Percentiles rank a stretch among this genome's conserved stretches.
Evolutionary conservation across 2,888 invertebrate species (phyloP).

Genomic region (Drosophila merina): DNA sequence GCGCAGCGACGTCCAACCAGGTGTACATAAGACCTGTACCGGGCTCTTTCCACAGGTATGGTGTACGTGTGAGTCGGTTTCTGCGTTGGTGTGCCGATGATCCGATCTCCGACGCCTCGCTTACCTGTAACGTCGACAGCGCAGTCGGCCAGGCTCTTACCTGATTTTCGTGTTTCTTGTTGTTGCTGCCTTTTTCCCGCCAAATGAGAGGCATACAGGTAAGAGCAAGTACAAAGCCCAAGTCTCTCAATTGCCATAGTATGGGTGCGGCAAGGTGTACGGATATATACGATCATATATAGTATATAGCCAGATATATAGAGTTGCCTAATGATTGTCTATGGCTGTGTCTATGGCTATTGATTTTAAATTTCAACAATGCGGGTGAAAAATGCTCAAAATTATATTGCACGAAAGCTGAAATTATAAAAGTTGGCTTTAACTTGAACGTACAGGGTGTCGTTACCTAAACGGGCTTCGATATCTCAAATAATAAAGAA

Average conservation of each 20-base stretch:
- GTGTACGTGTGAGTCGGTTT: conserved; percentile 42
- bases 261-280: conserved; percentile 57
- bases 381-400: conserved; percentile 77
- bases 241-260: conserved; percentile 29
- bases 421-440: conserved; percentile 59
- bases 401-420: conserved; percentile 69
- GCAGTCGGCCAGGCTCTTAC: conserved; percentile 60
- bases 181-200: conserved; percentile 72
- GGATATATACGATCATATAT: conserved; percentile 15
- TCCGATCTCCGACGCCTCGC: conserved; percentile 51
- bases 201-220: conserved; percentile 74
- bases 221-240: conserved; percentile 64
- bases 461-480: background rate
- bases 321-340: conserved; percentile 63
- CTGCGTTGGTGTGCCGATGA: conserved; percentile 72
- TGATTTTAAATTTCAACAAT: conserved; percentile 75
- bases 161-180: conserved; percentile 81
- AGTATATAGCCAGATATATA: conserved; percentile 30
- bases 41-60: conserved; percentile 17
- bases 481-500: background rate
- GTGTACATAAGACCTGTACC: conserved; percentile 38
- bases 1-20: conserved; percentile 10
- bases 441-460: conserved; percentile 53
- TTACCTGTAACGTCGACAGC: conserved; percentile 14
- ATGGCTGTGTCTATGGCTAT: conserved; percentile 52